A percentile compares a stretch with the other conserved stretches of the same genome.
Conservation (phyloP, 2,113 vertebrate genomes). For the Cryptoleucopteryx plumbea region DNA sequence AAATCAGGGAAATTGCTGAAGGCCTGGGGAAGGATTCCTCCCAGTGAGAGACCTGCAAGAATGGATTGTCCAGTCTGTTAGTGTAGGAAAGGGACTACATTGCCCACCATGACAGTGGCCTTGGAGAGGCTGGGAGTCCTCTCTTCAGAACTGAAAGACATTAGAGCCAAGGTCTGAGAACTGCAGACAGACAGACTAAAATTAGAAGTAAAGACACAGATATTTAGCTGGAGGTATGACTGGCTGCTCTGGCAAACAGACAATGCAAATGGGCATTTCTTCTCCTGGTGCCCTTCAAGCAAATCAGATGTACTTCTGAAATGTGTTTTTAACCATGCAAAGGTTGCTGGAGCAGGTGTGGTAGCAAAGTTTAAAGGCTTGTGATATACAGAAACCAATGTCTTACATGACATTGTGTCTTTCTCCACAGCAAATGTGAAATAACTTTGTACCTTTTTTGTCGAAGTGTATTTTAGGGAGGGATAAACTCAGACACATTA, state of each 20-base stretch:
- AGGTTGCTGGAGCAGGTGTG: not conserved
- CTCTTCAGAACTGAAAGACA: not conserved
- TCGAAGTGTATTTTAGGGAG: not conserved
- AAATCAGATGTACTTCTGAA: not conserved
- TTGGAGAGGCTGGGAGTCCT: not conserved
- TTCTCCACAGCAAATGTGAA: not conserved
- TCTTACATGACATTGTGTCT: not conserved
- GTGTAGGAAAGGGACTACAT: not conserved
- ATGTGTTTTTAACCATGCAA: not conserved
- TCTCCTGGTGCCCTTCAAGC: not conserved
- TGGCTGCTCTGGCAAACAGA: not conserved
- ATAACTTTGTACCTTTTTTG: not conserved
- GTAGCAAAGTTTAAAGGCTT: not conserved
- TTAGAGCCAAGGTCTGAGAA: not conserved
- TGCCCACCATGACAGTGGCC: not conserved
- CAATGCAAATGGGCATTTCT: fast-evolving
- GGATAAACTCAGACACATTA: not conserved
- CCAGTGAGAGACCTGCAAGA: not conserved
- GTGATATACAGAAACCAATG: not conserved
- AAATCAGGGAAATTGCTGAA: not conserved
- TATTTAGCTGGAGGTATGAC: not conserved
- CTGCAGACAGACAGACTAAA: not conserved
- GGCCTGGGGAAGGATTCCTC: not conserved
- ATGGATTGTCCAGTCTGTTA: not conserved
- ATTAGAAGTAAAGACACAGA: not conserved